Percentiles rank a stretch among this genome's conserved stretches.
Conservation (phyloP, 2,888 invertebrate genomes). For the Ophioninae sp. region DNA sequence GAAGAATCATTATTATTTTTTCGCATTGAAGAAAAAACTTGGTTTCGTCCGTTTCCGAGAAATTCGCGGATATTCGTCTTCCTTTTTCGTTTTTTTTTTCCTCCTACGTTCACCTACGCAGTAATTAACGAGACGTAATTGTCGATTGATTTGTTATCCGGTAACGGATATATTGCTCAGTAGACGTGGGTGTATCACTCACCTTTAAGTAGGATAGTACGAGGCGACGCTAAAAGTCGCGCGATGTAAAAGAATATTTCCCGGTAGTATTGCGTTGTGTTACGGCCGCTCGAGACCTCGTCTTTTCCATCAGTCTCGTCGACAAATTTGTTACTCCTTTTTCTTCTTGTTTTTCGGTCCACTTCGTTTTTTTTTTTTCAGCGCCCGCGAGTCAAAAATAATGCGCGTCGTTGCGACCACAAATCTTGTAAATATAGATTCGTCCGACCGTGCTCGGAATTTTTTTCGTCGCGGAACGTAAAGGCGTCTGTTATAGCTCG, state of each 20-base stretch:
- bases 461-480: constrained; percentile 7
- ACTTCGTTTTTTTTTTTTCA: neutral
- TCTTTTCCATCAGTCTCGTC: constrained; percentile 27
- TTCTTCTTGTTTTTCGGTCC: neutral
- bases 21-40: neutral
- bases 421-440: constrained; percentile 44
- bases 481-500: constrained; percentile 26
- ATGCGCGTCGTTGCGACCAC: constrained; percentile 4
- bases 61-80: constrained; percentile 60
- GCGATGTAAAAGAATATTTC: constrained; percentile 47
- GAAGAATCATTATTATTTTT: neutral
- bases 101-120: constrained; percentile 29
- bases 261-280: constrained; percentile 58
- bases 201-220: constrained; percentile 55
- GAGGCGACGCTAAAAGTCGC: constrained; percentile 36
- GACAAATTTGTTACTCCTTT: constrained; percentile 26
- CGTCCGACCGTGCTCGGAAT: neutral
- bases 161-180: constrained; percentile 63
- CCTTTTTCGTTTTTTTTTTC: constrained; percentile 44
- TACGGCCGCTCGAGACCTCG: neutral
- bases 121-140: constrained; percentile 33
- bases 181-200: constrained; percentile 60
- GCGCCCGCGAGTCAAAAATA: constrained; percentile 2
- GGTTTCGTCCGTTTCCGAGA: neutral
- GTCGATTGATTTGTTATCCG: constrained; percentile 55